A percentile compares a stretch with the other conserved stretches of the same genome.
Conservation (phyloP, 2,888 invertebrate genomes). For the Drosophila mayaguana region DNA sequence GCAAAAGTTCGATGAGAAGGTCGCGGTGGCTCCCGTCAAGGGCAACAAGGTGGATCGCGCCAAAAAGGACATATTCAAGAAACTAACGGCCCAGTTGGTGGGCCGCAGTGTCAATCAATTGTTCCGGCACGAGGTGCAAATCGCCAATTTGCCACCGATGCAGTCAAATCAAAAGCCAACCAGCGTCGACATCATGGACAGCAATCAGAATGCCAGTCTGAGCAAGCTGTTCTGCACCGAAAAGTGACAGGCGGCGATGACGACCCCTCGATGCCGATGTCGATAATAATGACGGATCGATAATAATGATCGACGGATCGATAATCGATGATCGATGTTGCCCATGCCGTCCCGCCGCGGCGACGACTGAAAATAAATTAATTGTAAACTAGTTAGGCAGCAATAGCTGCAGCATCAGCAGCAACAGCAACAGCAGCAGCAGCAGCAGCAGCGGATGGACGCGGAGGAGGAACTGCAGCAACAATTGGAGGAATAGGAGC, state of each 20-base stretch:
- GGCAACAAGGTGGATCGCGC: conserved; percentile 94
- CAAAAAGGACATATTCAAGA: conserved; percentile 96
- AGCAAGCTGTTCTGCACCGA: conserved; percentile 75
- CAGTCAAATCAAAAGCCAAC: conserved; percentile 55
- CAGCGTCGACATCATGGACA: conserved; percentile 74
- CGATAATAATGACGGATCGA: conserved; percentile 1
- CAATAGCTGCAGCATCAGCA: conserved; percentile 2
- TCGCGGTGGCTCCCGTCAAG: conserved; percentile 88
- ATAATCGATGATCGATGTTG: background rate
- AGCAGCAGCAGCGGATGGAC: background rate
- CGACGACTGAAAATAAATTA: conserved; percentile 73
- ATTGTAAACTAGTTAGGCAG: conserved; percentile 61
- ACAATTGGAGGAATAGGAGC: background rate
- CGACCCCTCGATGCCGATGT: conserved; percentile 9
- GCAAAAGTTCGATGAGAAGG: conserved; percentile 94
- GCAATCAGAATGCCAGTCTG: conserved; percentile 80
- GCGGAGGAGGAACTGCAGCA: background rate
- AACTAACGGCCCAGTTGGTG: conserved; percentile 93
- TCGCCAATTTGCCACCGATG: conserved; percentile 92
- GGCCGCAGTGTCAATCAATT: conserved; percentile 94
- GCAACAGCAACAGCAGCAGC: background rate
- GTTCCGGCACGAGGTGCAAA: conserved; percentile 94
- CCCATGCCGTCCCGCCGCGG: conserved; percentile 16
- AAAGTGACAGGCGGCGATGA: conserved; percentile 68
- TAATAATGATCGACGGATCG: background rate